Percentiles rank a stretch among this genome's conserved stretches.
phyloP scores from a whole-genome alignment of 1,140 invertebrate species.

The Elysia chlorotica region DNA sequence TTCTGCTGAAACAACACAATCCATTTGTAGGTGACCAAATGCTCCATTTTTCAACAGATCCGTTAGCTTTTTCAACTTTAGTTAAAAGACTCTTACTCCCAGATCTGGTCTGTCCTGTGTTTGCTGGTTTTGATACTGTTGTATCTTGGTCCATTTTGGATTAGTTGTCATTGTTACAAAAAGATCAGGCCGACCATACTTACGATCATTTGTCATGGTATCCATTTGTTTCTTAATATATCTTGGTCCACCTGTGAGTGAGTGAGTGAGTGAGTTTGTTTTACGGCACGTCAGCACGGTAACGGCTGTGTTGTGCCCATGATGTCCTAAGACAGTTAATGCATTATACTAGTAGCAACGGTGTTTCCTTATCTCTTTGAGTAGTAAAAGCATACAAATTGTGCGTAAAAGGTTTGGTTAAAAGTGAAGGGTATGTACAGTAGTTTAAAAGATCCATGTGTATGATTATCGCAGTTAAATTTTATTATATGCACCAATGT shows the following conservation, averaged over 20 bases:
- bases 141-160: slow-evolving; percentile 64
- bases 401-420: too few relatives aligned
- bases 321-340: too few relatives aligned
- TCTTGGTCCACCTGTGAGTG: slow-evolving; percentile 57
- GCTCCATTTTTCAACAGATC: neutral
- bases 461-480: too few relatives aligned
- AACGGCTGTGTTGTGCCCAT: too few relatives aligned
- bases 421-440: too few relatives aligned
- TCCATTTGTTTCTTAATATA: slow-evolving; percentile 63
- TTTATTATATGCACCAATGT: too few relatives aligned
- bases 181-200: slow-evolving; percentile 60
- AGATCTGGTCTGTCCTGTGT: slow-evolving; percentile 61
- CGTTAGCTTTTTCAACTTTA: slow-evolving; percentile 62
- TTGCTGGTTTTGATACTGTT: slow-evolving; percentile 36
- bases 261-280: too few relatives aligned
- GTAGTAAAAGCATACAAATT: too few relatives aligned
- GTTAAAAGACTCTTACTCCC: slow-evolving; percentile 62
- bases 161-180: slow-evolving; percentile 67
- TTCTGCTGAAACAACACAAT: neutral
- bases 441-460: too few relatives aligned
- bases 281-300: too few relatives aligned
- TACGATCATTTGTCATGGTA: slow-evolving; percentile 64
- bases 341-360: too few relatives aligned
- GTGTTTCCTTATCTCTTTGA: too few relatives aligned
- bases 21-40: slow-evolving; percentile 31